phyloP scores from a whole-genome alignment of 2,797 vertebrate species.

The Botia kubotai region DNA sequence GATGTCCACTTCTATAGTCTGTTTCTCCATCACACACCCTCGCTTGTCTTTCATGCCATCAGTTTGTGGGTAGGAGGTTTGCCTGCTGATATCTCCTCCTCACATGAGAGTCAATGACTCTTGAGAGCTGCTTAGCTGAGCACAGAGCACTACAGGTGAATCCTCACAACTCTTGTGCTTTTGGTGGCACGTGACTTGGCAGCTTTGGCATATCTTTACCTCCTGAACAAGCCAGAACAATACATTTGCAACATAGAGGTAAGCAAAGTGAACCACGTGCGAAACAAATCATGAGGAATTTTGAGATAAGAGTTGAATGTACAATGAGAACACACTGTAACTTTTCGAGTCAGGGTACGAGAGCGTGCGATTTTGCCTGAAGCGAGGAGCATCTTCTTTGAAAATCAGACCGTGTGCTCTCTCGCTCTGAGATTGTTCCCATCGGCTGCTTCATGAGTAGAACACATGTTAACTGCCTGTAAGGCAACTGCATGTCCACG shows the following conservation, averaged over 20 bases:
- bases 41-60: slow-evolving; percentile 11
- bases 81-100: not conserved
- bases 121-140: not conserved
- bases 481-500: not conserved
- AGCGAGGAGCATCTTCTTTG: not conserved
- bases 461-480: not conserved
- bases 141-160: not conserved
- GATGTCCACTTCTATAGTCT: not conserved
- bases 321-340: not conserved
- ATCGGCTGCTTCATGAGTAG: not conserved
- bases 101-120: not conserved
- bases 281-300: too few species aligned
- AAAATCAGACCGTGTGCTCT: not conserved
- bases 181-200: not conserved
- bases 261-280: too few species aligned
- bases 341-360: not conserved
- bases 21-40: slow-evolving; percentile 6
- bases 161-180: not conserved
- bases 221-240: not conserved
- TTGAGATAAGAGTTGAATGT: not conserved
- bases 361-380: not conserved
- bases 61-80: not conserved
- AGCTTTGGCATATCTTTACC: not conserved
- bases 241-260: too few species aligned
- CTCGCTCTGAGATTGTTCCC: not conserved